These are phyloP conservation scores for Ochropacha duplaris DNA, from an alignment of 2,888 invertebrate genomes.

Conservation along the genomic window DNA sequence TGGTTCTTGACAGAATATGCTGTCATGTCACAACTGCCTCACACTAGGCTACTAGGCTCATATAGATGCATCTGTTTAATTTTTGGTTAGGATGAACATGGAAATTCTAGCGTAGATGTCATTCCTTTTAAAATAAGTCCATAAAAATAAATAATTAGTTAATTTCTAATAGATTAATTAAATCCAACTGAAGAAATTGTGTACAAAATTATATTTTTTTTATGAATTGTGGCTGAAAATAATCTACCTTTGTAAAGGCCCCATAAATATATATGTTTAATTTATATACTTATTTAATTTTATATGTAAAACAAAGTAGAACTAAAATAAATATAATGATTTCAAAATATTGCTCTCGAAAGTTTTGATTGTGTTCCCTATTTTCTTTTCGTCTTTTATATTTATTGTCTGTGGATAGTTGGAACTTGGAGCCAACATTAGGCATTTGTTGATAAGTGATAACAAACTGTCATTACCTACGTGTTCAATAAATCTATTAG, in stretches of 20 bases:
- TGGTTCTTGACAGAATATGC: too few relatives aligned
- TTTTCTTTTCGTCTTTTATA: background rate
- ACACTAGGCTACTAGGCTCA: too few relatives aligned
- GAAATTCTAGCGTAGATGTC: too few relatives aligned
- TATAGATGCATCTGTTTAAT: too few relatives aligned
- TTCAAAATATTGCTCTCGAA: too few relatives aligned
- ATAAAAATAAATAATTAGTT: background rate
- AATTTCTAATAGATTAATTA: background rate
- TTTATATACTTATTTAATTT: too few relatives aligned
- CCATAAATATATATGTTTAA: background rate
- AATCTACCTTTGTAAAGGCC: background rate
- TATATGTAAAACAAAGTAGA: too few relatives aligned
- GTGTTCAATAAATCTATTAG: conserved; percentile 16
- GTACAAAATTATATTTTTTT: background rate
- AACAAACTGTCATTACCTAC: conserved; percentile 24
- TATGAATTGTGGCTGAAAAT: background rate
- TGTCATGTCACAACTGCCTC: too few relatives aligned
- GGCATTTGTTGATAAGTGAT: conserved; percentile 24
- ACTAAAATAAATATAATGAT: too few relatives aligned
- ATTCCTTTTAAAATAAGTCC: too few relatives aligned
- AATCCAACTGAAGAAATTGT: background rate
- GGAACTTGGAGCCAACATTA: conserved; percentile 7
- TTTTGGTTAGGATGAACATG: too few relatives aligned
- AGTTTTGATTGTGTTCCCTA: background rate
- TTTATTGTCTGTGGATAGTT: conserved; percentile 35